Evolutionary conservation across 2,888 invertebrate species (phyloP).

Genomic region (Acanthosepion pharaonis): DNA sequence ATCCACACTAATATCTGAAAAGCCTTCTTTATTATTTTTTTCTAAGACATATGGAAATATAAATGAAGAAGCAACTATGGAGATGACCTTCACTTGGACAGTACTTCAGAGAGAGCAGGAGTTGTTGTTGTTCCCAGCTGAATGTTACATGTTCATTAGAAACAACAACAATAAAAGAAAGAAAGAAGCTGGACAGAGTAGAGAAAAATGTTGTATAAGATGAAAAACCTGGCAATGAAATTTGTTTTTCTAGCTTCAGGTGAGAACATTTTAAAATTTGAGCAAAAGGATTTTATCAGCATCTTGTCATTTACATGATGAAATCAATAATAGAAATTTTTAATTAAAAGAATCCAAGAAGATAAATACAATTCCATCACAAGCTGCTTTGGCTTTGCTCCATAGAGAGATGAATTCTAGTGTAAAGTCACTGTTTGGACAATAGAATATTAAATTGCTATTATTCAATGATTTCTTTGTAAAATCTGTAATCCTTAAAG

Average conservation of each 20-base stretch:
- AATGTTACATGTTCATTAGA: background rate
- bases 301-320: too few relatives aligned
- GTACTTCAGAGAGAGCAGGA: background rate
- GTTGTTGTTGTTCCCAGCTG: background rate
- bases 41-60: background rate
- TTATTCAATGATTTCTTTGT: too few relatives aligned
- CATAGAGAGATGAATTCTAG: background rate
- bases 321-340: too few relatives aligned
- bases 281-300: too few relatives aligned
- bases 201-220: background rate
- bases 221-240: background rate
- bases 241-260: too few relatives aligned
- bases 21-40: background rate
- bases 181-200: background rate
- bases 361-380: background rate
- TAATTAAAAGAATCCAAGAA: too few relatives aligned
- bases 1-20: background rate
- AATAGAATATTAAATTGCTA: background rate
- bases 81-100: slow-evolving; percentile 20
- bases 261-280: too few relatives aligned
- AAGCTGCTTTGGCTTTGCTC: background rate
- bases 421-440: background rate
- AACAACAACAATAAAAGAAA: background rate
- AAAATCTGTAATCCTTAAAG: background rate
- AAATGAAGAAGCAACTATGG: background rate